These are phyloP conservation scores for Drosophila yakuba DNA, from an alignment of 1,140 invertebrate genomes.

Conservation along the genomic window DNA sequence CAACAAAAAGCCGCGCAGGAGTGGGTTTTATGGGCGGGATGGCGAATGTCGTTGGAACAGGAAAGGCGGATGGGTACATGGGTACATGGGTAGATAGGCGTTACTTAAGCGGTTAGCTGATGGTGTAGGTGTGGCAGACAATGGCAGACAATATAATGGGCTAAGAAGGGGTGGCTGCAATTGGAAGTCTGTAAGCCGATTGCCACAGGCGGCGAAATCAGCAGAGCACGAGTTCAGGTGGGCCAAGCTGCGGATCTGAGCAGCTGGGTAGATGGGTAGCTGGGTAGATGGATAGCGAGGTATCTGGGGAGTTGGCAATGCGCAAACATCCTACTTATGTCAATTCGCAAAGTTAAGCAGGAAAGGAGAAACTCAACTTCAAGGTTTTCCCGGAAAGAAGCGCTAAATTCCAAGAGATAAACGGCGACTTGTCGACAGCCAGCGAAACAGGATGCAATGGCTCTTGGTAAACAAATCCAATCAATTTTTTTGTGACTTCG, in stretches of 20 bases:
- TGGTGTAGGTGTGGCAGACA: slow-evolving; percentile 16
- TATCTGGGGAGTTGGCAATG: slow-evolving; percentile 1
- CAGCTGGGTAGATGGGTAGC: not conserved
- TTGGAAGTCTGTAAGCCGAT: slow-evolving; percentile 55
- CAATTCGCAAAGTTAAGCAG: slow-evolving; percentile 30
- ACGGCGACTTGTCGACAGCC: slow-evolving; percentile 25
- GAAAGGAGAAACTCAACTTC: slow-evolving; percentile 33
- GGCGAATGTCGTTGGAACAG: slow-evolving; percentile 16
- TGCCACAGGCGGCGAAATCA: slow-evolving; percentile 26
- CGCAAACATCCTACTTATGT: slow-evolving; percentile 43
- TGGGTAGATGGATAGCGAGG: not conserved
- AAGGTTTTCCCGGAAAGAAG: slow-evolving; percentile 18
- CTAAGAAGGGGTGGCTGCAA: slow-evolving; percentile 19
- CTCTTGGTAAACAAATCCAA: slow-evolving; percentile 31
- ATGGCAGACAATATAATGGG: slow-evolving; percentile 23
- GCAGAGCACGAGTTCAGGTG: slow-evolving; percentile 27
- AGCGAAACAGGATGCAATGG: slow-evolving; percentile 11
- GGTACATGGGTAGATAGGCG: slow-evolving; percentile 28
- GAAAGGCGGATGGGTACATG: slow-evolving; percentile 21
- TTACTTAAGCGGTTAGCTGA: slow-evolving; percentile 39
- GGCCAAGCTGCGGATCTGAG: not conserved
- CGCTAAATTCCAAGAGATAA: slow-evolving; percentile 21
- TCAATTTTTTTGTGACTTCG: slow-evolving; percentile 5
- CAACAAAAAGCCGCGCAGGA: slow-evolving; percentile 15
- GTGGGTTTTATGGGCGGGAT: slow-evolving; percentile 41